Conservation (phyloP, 2,113 vertebrate species). For the Brachyhypopomus gauderio region DNA sequence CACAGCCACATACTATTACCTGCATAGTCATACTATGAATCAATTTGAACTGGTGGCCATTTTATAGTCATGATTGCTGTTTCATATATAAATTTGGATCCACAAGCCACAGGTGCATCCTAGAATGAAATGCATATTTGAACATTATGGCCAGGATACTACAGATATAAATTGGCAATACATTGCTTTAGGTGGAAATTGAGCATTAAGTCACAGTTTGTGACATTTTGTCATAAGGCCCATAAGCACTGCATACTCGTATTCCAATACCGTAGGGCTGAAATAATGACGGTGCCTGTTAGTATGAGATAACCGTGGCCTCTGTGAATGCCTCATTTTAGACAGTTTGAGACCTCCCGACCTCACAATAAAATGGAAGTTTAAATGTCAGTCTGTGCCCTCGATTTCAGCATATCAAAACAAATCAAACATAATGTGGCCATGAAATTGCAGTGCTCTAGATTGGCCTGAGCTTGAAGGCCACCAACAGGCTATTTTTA, state of each 20-base stretch:
- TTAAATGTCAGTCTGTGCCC: conserved; percentile 20
- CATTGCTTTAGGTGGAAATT: no score
- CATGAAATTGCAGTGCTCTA: conserved; percentile 8
- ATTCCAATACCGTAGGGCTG: conserved; percentile 2
- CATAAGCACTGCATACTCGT: background rate
- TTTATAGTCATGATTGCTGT: no score
- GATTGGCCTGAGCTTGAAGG: background rate
- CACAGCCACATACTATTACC: no score
- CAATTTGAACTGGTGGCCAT: no score
- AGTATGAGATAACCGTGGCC: background rate
- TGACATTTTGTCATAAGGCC: background rate
- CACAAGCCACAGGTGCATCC: no score
- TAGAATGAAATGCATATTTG: no score
- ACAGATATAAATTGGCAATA: no score
- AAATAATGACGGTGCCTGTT: background rate
- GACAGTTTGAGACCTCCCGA: background rate
- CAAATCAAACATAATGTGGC: conserved; percentile 16
- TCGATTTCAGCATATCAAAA: conserved; percentile 27
- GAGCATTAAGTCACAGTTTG: no score
- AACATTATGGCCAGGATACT: no score
- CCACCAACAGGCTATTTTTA: background rate
- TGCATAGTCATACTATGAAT: no score
- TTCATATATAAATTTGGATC: no score
- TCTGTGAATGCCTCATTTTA: conserved; percentile 10
- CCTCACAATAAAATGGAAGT: background rate